Evolutionary conservation across 2,888 invertebrate species (phyloP).

Genomic region (Pollenia labialis): DNA sequence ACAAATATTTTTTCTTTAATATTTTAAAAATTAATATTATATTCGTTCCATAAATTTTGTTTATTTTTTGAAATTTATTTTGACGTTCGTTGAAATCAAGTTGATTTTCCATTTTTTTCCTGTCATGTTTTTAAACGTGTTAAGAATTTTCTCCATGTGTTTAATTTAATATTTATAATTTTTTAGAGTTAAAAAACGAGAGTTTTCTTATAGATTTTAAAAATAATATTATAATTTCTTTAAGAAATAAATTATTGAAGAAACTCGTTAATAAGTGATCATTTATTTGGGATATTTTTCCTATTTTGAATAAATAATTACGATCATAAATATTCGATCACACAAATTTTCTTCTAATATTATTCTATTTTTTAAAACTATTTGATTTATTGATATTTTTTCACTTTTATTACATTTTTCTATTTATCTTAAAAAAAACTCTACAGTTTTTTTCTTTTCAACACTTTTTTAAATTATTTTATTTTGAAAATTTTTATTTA

Average conservation of each 20-base stretch:
- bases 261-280: not conserved
- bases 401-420: constrained; percentile 45
- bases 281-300: constrained; percentile 13
- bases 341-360: not conserved
- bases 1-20: not conserved
- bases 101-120: not conserved
- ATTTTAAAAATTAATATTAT: constrained; percentile 33
- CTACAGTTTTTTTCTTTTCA: not conserved
- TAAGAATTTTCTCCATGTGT: constrained; percentile 29
- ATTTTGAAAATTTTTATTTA: constrained; percentile 11
- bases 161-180: not conserved
- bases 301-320: not conserved
- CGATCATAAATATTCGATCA: not conserved
- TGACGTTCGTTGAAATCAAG: constrained; percentile 46
- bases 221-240: no score
- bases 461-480: no score
- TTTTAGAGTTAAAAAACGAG: not conserved
- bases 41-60: constrained; percentile 27
- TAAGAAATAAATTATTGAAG: not conserved
- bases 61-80: constrained; percentile 48
- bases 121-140: constrained; percentile 19
- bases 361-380: not conserved
- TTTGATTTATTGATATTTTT: constrained; percentile 13
- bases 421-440: not conserved
- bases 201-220: not conserved